Conservation (phyloP, 1,140 invertebrate genomes). For the Tetragonula clypearis region DNA sequence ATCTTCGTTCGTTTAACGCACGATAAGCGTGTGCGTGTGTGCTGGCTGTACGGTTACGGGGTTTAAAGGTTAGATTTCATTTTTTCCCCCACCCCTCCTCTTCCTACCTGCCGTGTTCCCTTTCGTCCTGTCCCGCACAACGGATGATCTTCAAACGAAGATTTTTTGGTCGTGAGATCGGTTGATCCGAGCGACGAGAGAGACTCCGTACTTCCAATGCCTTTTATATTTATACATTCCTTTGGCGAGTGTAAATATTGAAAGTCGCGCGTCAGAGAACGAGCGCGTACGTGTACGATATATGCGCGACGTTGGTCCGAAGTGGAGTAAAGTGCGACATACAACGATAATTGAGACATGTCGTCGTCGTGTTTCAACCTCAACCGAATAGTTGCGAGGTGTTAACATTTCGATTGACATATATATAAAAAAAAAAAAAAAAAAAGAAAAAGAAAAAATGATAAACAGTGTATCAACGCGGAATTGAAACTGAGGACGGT, state of each 20-base stretch:
- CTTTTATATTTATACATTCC: not conserved
- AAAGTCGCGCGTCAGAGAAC: slow-evolving; percentile 5
- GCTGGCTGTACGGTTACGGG: not conserved
- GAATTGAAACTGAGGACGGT: too few species aligned
- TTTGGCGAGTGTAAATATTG: slow-evolving; percentile 34
- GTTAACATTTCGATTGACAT: not conserved
- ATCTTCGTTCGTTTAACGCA: slow-evolving; percentile 30
- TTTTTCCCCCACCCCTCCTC: too few species aligned
- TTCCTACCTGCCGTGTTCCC: not conserved
- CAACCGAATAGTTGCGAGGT: slow-evolving; percentile 12
- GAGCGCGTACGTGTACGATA: not conserved
- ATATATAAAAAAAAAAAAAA: not conserved
- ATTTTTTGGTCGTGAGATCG: too few species aligned
- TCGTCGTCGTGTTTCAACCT: slow-evolving; percentile 5
- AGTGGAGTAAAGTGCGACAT: slow-evolving; percentile 7
- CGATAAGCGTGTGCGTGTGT: not conserved
- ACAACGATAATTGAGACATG: slow-evolving; percentile 46
- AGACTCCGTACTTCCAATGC: not conserved
- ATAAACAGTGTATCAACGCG: not conserved
- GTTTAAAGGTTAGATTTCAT: slow-evolving; percentile 40
- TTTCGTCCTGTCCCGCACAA: not conserved
- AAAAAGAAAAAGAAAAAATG: too few species aligned
- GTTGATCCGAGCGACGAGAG: not conserved
- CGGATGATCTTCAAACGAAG: not conserved
- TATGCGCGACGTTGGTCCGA: not conserved